Evolutionary conservation across 2,113 vertebrate genomes (phyloP).

Genomic region (Campylomormyrus numenius): DNA sequence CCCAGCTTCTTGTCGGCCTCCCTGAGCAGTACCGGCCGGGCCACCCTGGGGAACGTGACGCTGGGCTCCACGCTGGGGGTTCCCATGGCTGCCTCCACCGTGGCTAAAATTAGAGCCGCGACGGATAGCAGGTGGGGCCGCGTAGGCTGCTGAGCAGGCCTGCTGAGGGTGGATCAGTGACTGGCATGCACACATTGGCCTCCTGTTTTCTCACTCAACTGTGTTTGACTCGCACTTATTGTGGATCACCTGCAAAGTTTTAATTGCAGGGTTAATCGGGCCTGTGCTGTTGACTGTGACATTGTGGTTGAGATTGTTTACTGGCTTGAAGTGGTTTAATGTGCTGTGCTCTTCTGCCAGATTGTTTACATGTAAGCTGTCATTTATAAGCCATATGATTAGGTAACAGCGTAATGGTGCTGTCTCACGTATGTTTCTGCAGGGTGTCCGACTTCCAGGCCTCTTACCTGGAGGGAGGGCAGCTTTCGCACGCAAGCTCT

Average conservation of each 20-base stretch:
- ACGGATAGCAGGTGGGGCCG: conserved; percentile 70
- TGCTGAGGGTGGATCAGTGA: background rate
- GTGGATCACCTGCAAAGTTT: background rate
- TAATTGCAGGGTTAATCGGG: background rate
- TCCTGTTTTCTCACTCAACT: background rate
- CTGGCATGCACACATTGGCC: background rate
- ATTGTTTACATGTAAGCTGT: background rate
- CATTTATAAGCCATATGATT: background rate
- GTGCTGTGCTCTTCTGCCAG: background rate
- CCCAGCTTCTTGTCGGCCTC: conserved; percentile 75
- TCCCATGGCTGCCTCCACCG: conserved; percentile 88
- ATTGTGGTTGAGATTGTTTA: background rate
- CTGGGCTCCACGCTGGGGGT: conserved; percentile 77
- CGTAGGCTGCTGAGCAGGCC: background rate
- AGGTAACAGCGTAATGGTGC: background rate
- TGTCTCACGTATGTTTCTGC: background rate
- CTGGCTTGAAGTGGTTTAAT: background rate
- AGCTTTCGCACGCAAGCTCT: conserved; percentile 35
- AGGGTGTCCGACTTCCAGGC: conserved; percentile 64
- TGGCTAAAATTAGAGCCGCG: conserved; percentile 66
- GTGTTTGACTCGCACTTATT: background rate
- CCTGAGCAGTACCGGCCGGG: conserved; percentile 53
- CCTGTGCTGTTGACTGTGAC: background rate
- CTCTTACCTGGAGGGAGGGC: conserved; percentile 70
- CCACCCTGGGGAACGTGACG: conserved; percentile 70